Percentiles rank a stretch among this genome's conserved stretches.
Conservation (phyloP, 1,140 invertebrate genomes). For the Macrosteles quadrilineatus region DNA sequence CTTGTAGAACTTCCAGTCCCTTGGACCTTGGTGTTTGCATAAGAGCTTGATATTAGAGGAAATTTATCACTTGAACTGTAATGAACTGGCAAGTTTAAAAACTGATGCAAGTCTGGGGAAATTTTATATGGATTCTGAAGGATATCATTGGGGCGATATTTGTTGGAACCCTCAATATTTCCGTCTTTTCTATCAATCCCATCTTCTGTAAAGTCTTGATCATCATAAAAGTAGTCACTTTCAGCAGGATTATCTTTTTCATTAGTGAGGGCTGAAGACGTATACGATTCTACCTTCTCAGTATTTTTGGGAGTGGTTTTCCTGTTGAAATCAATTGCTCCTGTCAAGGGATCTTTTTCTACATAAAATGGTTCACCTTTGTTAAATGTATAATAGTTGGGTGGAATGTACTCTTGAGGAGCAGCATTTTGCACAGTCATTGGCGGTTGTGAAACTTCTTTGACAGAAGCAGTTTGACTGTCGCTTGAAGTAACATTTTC, state of each 20-base stretch:
- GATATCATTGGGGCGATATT: constrained; percentile 55
- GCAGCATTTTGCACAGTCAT: constrained; percentile 39
- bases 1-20: constrained; percentile 59
- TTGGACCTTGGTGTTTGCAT: constrained; percentile 71
- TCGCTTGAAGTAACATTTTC: constrained; percentile 17
- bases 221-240: constrained; percentile 39
- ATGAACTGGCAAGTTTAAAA: constrained; percentile 66
- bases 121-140: constrained; percentile 44
- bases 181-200: constrained; percentile 52
- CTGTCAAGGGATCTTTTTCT: constrained; percentile 67
- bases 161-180: constrained; percentile 44
- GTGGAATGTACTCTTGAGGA: constrained; percentile 34
- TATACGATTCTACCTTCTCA: constrained; percentile 22
- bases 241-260: constrained; percentile 1
- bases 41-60: constrained; percentile 68
- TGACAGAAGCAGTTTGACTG: constrained; percentile 31
- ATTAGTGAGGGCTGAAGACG: constrained; percentile 31
- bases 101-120: constrained; percentile 66
- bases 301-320: constrained; percentile 39
- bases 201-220: constrained; percentile 48
- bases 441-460: constrained; percentile 37
- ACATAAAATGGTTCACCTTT: constrained; percentile 69
- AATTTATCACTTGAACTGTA: constrained; percentile 63
- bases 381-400: constrained; percentile 57
- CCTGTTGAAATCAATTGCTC: constrained; percentile 48